Base-by-base conservation (phyloP, 2,113 vertebrate species). In the Donacobius atricapilla region DNA sequence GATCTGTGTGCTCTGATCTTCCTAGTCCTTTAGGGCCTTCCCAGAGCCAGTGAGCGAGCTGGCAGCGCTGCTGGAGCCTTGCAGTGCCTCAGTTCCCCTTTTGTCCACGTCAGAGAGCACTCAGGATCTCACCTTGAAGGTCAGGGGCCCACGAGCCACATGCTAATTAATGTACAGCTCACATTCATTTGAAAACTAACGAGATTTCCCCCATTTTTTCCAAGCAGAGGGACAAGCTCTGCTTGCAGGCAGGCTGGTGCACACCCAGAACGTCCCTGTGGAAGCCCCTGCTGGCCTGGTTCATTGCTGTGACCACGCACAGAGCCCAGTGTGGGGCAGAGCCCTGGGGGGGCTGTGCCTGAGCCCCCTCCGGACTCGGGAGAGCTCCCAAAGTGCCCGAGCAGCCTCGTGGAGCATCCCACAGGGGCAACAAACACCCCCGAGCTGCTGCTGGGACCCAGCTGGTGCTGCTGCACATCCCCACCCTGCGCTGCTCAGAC, bases 331-430 rank as follows among this genome's bases (percentile, higher is more conserved):
- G 0, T 19, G 39, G 33, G 25, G 64, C 58, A 39, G n/a, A 47
- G 56, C 39, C 40, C 81, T 5, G 15, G 22, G 4, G 15, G 2
- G 53, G 47, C 81, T 25, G 33, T 16, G 13, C 13, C n/a, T 13
- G 75, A 75, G 80, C 50, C 1, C 0, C 11, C 63, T 21, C 42
- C 5, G 21, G 27, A 8, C 24, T 39, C 0, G 1, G 64, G 54
- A 84, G 4, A 1, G 0, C 13, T n/a, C 25, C 51, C 3, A 2
- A 13, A 0, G 1, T 42, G 65, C 24, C 47, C 11, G 1, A 57
- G 31, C 51, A n/a, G 44, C 50, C 3, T 10, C 14, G 1, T 2
- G 2, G 7, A 50, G 64, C 37, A 45, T 18, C 47, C 39, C 17
- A 0, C 23, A 3, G 16, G 6, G 50, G 21, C 50, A 48, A 10